Conservation (phyloP, 23 tunicate genomes). For the Trididemnum nubilum region DNA sequence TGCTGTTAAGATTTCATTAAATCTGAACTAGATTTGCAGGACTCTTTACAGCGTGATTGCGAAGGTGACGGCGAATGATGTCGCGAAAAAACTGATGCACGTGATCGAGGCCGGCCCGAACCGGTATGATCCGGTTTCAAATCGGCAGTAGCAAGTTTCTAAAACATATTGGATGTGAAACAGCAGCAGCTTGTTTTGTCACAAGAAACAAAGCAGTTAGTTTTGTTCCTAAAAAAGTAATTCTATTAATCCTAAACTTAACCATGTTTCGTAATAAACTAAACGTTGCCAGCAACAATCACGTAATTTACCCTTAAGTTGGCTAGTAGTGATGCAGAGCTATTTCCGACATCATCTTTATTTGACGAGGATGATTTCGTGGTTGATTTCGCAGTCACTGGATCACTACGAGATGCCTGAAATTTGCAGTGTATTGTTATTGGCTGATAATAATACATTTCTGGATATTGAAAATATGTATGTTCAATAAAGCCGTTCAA, state of each 20-base stretch:
- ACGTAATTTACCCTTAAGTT: slow-evolving; percentile 35
- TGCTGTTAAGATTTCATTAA: slow-evolving; percentile 36
- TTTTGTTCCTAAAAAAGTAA: no score
- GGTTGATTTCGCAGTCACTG: slow-evolving; percentile 9
- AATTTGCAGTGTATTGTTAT: no score
- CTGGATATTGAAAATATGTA: no score
- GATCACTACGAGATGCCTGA: slow-evolving; percentile 13
- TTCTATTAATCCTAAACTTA: no score
- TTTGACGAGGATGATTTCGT: neutral
- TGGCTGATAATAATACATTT: no score
- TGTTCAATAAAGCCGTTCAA: no score
- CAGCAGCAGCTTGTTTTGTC: no score
- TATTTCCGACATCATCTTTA: slow-evolving; percentile 48
- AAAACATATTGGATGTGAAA: no score
- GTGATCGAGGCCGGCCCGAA: slow-evolving; percentile 28
- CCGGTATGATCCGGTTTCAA: slow-evolving; percentile 9
- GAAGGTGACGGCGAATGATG: slow-evolving; percentile 64
- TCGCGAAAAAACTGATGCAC: slow-evolving; percentile 32
- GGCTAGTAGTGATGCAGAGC: slow-evolving; percentile 64
- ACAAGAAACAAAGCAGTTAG: no score
- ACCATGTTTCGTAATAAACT: no score
- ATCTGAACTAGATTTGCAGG: slow-evolving; percentile 23
- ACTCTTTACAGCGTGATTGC: slow-evolving; percentile 38
- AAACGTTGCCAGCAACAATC: no score
- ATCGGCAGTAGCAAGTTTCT: slow-evolving; percentile 56